Base-by-base conservation (phyloP, 2,888 invertebrate species). In the Caenorhabditis imperialis region DNA sequence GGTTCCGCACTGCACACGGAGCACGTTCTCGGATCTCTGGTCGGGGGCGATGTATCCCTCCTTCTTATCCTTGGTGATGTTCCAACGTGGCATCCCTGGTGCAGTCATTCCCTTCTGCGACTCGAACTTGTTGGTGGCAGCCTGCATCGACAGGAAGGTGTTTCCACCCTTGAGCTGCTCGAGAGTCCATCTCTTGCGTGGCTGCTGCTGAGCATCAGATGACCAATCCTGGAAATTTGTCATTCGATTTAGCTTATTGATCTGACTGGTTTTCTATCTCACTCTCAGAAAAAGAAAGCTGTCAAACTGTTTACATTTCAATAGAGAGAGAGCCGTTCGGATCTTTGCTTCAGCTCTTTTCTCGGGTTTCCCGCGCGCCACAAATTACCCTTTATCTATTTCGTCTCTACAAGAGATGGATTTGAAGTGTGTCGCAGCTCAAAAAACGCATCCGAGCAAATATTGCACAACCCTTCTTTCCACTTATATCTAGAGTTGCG, bases 91-190 rank as follows among this genome's bases (percentile, higher is more conserved):
- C 87, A 87, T 85, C 40, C 86, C 84, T n/a, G 73, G 65, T 14
- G 80, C 87, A 10, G 87, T 87, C 87, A 87, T 87, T 63, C 87
- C 87, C 25, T 67, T 73, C 62, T 87, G 87, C 42, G 85, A 77
- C 55, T 87, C 87, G 77, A 86, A 87, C 61, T 83, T 83, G 83
- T 87, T 87, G 55, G 87, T 87, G n/a, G 81, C 87, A 20, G 86
- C 79, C 74, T 82, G 82, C 82, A 85, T 82, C 37, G 82, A 83
- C 25, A 87, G 79, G 80, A 87, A 86, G 61, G 82, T 81, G 70
- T 87, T 54, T 57, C 86, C 87, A 18, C 84, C 84, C 67, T 84
- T 84, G 69, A 87, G 82, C 78, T 87, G 86, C 70, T 87, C 87
- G 55, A 84, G 78, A 48, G 77, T 85, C 87, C 87, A 87, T 72